These are phyloP conservation scores for Xenopus petersii DNA, from an alignment of 2,797 vertebrate genomes.

Conservation along the genomic window DNA sequence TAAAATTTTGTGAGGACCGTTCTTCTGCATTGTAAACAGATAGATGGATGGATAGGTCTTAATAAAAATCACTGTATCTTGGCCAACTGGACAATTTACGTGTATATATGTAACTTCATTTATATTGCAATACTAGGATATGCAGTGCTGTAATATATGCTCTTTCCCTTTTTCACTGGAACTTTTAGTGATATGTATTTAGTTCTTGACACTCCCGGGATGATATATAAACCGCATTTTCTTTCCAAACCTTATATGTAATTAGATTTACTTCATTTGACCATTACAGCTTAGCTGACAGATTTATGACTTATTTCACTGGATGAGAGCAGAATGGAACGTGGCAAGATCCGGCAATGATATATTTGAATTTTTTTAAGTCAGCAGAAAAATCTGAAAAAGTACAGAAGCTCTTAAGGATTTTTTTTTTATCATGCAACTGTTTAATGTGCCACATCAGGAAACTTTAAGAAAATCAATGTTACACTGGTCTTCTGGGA, in stretches of 20 bases:
- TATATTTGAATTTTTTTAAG: constrained; percentile 7
- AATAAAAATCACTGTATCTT: too few relatives aligned
- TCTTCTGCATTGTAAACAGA: too few relatives aligned
- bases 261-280: constrained; percentile 38
- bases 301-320: constrained; percentile 30
- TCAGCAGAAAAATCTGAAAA: neutral
- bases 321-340: constrained; percentile 6
- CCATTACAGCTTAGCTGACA: constrained; percentile 30
- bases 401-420: neutral
- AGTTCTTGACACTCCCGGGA: constrained; percentile 25
- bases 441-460: constrained; percentile 27
- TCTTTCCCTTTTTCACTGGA: too few relatives aligned
- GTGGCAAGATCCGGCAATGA: constrained; percentile 14
- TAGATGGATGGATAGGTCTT: too few relatives aligned
- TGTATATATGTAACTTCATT: too few relatives aligned
- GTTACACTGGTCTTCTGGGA: constrained; percentile 13
- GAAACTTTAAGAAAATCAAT: constrained; percentile 11
- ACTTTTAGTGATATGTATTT: constrained; percentile 3
- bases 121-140: too few relatives aligned
- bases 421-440: neutral
- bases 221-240: constrained; percentile 29
- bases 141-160: too few relatives aligned
- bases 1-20: too few relatives aligned
- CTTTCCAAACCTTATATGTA: constrained; percentile 31
- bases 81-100: too few relatives aligned